Conservation (phyloP, 2,888 invertebrate species). For the Amphipoea lucens region DNA sequence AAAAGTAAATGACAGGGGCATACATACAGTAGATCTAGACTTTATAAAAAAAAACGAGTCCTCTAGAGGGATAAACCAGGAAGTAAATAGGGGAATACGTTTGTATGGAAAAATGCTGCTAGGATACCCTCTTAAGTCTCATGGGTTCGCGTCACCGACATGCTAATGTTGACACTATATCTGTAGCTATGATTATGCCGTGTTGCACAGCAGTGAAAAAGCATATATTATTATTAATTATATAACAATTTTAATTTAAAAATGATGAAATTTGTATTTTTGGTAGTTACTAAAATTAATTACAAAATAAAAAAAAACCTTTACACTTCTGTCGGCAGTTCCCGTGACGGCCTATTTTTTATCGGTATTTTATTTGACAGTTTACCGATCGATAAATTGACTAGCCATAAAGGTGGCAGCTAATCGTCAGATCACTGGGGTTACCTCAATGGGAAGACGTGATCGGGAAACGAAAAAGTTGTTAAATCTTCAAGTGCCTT, state of each 20-base stretch:
- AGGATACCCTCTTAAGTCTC: no score
- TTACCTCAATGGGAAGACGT: conserved; percentile 13
- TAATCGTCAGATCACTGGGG: not conserved
- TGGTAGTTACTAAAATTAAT: not conserved
- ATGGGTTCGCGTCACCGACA: no score
- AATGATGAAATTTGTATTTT: not conserved
- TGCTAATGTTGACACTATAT: no score
- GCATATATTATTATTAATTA: no score
- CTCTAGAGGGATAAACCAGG: no score
- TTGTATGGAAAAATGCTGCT: no score
- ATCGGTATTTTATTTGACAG: conserved; percentile 2
- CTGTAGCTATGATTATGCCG: no score
- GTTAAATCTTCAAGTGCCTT: conserved; percentile 13
- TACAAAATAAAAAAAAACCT: not conserved
- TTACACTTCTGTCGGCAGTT: not conserved
- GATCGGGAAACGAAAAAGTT: not conserved
- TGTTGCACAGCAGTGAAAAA: no score
- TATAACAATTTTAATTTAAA: not conserved
- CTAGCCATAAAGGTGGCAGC: not conserved
- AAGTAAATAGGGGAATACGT: no score
- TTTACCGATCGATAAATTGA: conserved; percentile 3
- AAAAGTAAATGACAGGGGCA: no score
- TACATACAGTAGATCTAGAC: no score
- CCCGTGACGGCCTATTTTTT: not conserved
- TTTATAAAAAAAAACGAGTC: no score